A percentile compares a stretch with the other conserved stretches of the same genome.
Evolutionary conservation across 2,888 invertebrate species (phyloP).

Genomic region (Drosophila prolongata): DNA sequence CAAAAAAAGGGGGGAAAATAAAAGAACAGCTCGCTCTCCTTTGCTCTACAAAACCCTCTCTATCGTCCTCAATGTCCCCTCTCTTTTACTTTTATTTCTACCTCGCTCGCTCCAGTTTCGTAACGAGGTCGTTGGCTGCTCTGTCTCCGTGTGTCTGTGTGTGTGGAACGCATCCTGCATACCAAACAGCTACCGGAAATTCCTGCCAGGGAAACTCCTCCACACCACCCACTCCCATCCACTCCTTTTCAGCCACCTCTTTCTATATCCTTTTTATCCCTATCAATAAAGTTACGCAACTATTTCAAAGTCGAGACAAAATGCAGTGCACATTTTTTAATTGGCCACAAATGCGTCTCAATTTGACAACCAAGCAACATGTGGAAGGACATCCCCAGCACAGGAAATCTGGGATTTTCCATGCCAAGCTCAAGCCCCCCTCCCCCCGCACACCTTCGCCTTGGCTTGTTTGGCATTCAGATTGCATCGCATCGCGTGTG

Average conservation of each 20-base stretch:
- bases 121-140: conserved; percentile 75
- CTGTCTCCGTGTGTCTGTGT: conserved; percentile 47
- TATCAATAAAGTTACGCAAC: conserved; percentile 69
- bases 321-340: conserved; percentile 59
- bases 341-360: conserved; percentile 62
- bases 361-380: conserved; percentile 73
- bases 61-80: conserved; percentile 5
- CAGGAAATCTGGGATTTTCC: conserved; percentile 26
- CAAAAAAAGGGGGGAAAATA: conserved; percentile 10
- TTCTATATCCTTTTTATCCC: conserved; percentile 12
- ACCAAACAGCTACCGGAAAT: conserved; percentile 65
- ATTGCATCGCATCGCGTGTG: conserved; percentile 83
- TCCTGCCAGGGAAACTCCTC: conserved; percentile 17
- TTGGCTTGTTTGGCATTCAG: conserved; percentile 81
- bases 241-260: neutral
- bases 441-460: conserved; percentile 40
- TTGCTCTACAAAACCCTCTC: neutral
- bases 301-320: conserved; percentile 51
- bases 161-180: conserved; percentile 67
- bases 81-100: conserved; percentile 5
- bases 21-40: conserved; percentile 8
- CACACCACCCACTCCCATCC: neutral
- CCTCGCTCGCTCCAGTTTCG: conserved; percentile 64
- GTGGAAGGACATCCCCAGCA: conserved; percentile 48
- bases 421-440: neutral